phyloP scores from a whole-genome alignment of 92 coral and sea anemone species.

The Zoanthus gigantus region DNA sequence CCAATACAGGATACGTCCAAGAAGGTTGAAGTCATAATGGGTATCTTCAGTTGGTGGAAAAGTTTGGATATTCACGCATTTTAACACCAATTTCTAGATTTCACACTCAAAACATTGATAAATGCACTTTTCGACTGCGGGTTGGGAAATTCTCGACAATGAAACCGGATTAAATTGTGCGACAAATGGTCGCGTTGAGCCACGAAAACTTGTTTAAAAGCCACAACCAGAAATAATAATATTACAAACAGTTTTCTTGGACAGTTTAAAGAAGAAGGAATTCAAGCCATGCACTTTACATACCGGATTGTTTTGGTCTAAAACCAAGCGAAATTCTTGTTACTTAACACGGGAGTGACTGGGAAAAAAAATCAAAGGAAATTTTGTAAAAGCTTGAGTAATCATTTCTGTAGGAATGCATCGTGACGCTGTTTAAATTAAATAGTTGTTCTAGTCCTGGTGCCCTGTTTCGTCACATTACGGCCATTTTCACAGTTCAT shows the following conservation, averaged over 20 bases:
- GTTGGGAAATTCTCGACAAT: neutral
- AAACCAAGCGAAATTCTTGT: neutral
- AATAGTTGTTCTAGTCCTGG: too few species aligned
- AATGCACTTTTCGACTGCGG: neutral
- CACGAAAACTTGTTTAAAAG: neutral
- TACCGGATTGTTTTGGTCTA: neutral
- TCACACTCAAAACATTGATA: conserved; percentile 22
- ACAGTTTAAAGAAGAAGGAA: neutral
- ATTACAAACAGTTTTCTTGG: neutral
- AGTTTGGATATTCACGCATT: conserved; percentile 26
- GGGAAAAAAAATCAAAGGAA: neutral
- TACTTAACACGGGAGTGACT: neutral
- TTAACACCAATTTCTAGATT: conserved; percentile 18
- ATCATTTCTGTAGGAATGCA: neutral
- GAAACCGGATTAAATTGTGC: neutral
- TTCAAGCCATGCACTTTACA: neutral
- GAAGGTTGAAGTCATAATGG: neutral
- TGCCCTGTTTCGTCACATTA: too few species aligned
- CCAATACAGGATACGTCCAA: neutral
- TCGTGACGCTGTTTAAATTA: too few species aligned
- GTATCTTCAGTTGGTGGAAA: conserved; percentile 1
- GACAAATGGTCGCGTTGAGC: neutral
- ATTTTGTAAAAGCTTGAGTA: neutral
- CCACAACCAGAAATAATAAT: neutral
- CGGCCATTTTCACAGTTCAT: too few species aligned